Evolutionary conservation across 2,113 vertebrate species (phyloP).

Genomic region (Melanerpes aurifrons): DNA sequence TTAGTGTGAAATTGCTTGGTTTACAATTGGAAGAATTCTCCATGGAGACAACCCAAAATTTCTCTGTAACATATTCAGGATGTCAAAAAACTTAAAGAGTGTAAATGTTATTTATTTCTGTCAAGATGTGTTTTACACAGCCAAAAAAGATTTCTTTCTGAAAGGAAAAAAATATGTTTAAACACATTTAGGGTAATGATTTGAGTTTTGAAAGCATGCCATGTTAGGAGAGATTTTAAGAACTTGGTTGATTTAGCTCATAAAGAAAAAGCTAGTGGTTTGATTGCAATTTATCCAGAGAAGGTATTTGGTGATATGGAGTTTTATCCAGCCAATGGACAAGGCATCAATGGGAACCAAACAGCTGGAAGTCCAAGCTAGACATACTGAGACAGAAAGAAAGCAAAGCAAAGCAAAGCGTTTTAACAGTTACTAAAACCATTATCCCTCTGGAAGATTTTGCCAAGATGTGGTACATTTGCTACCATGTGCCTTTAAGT

Average conservation of each 20-base stretch:
- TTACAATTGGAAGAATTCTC: not conserved
- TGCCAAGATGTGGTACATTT: not conserved
- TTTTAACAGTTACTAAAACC: conserved; percentile 23
- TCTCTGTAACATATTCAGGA: not conserved
- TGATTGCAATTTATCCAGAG: not conserved
- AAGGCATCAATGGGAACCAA: not conserved
- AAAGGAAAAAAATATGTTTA: not conserved
- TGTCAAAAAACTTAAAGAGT: not conserved
- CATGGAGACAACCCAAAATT: not conserved
- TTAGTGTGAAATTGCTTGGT: conserved; percentile 33
- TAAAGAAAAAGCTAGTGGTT: not conserved
- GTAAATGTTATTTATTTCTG: not conserved
- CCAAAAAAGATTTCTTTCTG: not conserved
- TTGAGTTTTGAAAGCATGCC: not conserved
- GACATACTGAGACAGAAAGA: not conserved
- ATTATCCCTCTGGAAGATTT: not conserved
- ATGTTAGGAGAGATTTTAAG: not conserved
- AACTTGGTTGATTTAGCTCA: not conserved
- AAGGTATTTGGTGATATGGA: not conserved
- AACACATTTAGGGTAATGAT: not conserved
- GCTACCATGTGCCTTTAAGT: not conserved
- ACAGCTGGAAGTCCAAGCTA: not conserved
- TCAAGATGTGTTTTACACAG: not conserved
- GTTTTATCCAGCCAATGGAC: not conserved
- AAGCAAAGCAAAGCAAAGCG: not conserved